Conservation (phyloP, 2,113 vertebrate species). For the Stegastes partitus region DNA sequence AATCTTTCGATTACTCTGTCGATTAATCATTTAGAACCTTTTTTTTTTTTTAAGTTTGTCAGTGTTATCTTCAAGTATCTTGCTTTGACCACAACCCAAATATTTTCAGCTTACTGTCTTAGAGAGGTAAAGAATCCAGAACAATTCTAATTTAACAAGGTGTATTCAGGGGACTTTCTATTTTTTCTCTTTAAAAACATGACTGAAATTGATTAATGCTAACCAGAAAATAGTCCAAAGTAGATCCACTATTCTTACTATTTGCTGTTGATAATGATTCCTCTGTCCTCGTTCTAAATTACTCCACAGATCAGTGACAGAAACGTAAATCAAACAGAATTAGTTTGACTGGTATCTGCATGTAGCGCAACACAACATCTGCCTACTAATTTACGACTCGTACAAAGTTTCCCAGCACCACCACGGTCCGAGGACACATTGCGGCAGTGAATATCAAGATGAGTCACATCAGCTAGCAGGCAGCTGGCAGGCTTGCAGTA, state of each 20-base stretch:
- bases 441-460: constrained; percentile 63
- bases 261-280: neutral
- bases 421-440: constrained; percentile 57
- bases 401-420: constrained; percentile 40
- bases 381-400: constrained; percentile 42
- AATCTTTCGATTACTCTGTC: too few relatives aligned
- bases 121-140: too few relatives aligned
- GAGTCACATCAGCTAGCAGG: constrained; percentile 77
- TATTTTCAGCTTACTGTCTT: too few relatives aligned
- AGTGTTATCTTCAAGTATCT: too few relatives aligned
- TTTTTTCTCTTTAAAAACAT: too few relatives aligned
- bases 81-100: too few relatives aligned
- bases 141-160: too few relatives aligned
- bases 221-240: constrained; percentile 5
- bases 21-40: too few relatives aligned
- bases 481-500: constrained; percentile 78
- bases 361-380: constrained; percentile 54
- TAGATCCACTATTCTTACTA: neutral
- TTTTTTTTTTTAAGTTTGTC: too few relatives aligned
- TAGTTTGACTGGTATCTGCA: constrained; percentile 36
- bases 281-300: neutral
- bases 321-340: constrained; percentile 23
- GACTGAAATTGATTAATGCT: neutral
- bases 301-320: constrained; percentile 27
- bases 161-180: too few relatives aligned